phyloP scores from a whole-genome alignment of 2,113 vertebrate species.

The Nestor notabilis region DNA sequence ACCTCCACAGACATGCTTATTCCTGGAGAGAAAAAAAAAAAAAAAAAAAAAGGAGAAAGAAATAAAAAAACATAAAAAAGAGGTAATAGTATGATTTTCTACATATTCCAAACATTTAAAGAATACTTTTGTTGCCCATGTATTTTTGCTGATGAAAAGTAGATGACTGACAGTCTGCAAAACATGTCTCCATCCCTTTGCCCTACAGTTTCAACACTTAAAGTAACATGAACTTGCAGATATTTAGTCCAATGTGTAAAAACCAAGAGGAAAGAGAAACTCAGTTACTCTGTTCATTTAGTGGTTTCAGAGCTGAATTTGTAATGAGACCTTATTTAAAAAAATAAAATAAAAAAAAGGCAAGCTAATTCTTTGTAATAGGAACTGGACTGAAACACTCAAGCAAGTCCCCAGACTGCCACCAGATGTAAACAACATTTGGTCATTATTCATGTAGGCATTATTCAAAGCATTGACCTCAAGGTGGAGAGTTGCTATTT shows the following conservation, averaged over 20 bases:
- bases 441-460: conserved; percentile 31
- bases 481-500: conserved; percentile 30
- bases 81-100: neutral
- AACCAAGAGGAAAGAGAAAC: neutral
- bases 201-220: neutral
- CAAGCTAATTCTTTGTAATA: neutral
- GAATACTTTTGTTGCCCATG: neutral
- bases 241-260: neutral
- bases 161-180: neutral
- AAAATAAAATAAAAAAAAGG: neutral
- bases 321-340: neutral
- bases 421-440: conserved; percentile 49
- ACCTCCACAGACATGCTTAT: conserved; percentile 94
- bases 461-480: conserved; percentile 52
- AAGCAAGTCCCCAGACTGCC: neutral
- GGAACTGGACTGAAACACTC: neutral
- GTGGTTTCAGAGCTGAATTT: neutral
- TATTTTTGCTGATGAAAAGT: neutral
- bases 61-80: rapidly evolving
- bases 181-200: neutral
- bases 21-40: conserved; percentile 66
- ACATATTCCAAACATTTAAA: neutral
- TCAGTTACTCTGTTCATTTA: neutral
- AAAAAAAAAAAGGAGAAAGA: neutral
- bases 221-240: neutral